Conservation (phyloP, 1,140 invertebrate genomes). For the Lysiphlebus fabarum region DNA sequence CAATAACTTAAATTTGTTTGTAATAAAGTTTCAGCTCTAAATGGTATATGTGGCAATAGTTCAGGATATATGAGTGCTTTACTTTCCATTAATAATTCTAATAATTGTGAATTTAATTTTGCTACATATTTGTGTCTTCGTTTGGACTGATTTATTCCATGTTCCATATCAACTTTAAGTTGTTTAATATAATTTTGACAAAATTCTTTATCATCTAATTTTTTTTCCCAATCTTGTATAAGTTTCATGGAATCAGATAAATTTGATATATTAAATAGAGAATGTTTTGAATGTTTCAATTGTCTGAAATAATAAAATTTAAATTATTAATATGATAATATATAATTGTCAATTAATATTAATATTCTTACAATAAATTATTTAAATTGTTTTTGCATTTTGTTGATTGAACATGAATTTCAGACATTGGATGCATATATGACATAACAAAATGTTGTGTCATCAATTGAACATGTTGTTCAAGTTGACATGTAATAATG, state of each 20-base stretch:
- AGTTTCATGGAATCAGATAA: slow-evolving; percentile 59
- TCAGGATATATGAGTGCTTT: slow-evolving; percentile 60
- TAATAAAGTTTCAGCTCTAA: slow-evolving; percentile 29
- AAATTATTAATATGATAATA: no score
- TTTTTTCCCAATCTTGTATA: slow-evolving; percentile 59
- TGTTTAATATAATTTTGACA: slow-evolving; percentile 49
- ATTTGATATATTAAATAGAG: slow-evolving; percentile 62
- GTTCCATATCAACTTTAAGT: slow-evolving; percentile 45
- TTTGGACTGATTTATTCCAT: slow-evolving; percentile 30
- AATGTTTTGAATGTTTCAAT: slow-evolving; percentile 26
- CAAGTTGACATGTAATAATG: slow-evolving; percentile 71
- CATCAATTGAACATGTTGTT: slow-evolving; percentile 73
- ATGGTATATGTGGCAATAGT: slow-evolving; percentile 53
- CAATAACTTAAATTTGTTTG: slow-evolving; percentile 38
- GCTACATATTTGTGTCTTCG: slow-evolving; percentile 36
- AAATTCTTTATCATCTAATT: slow-evolving; percentile 48
- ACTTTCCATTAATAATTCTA: slow-evolving; percentile 52
- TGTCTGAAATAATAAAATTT: no score
- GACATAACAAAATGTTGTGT: slow-evolving; percentile 68
- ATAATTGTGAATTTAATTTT: slow-evolving; percentile 55
- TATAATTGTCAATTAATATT: no score
- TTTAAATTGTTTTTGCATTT: slow-evolving; percentile 59
- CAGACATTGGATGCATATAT: slow-evolving; percentile 60
- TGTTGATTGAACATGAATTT: slow-evolving; percentile 54
- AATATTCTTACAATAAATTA: slow-evolving; percentile 30